These are phyloP conservation scores for Uloborus plumipes DNA, from an alignment of 2,888 invertebrate species.

Conservation along the genomic window DNA sequence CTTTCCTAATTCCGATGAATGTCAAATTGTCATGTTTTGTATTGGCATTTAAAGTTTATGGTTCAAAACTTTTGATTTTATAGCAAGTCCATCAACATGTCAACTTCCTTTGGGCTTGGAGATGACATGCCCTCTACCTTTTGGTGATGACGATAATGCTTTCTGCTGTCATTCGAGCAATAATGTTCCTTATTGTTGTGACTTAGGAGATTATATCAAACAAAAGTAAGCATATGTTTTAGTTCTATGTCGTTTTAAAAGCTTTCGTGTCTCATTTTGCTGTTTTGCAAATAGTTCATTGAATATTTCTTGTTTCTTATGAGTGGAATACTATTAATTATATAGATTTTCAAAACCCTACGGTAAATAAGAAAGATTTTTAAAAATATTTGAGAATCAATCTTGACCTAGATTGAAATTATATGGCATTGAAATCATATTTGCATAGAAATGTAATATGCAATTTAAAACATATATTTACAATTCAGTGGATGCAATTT, in stretches of 20 bases:
- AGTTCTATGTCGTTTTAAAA: background rate
- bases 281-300: too few species aligned
- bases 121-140: slow-evolving; percentile 12
- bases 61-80: background rate
- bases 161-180: slow-evolving; percentile 34
- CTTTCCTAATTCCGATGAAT: background rate
- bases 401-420: too few species aligned
- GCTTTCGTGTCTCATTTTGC: background rate
- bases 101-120: slow-evolving; percentile 4
- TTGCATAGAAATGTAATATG: too few species aligned
- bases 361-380: too few species aligned
- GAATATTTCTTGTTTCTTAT: background rate
- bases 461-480: too few species aligned
- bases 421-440: too few species aligned
- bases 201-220: slow-evolving; percentile 34
- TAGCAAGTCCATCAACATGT: slow-evolving; percentile 42
- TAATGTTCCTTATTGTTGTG: slow-evolving; percentile 34
- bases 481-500: too few species aligned
- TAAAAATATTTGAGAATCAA: too few species aligned
- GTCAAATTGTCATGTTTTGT: background rate
- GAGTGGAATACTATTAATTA: too few species aligned
- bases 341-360: too few species aligned
- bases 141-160: slow-evolving; percentile 18
- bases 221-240: slow-evolving; percentile 27
- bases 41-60: background rate